These are phyloP conservation scores for Gallirallus australis DNA, from an alignment of 2,797 vertebrate genomes.

Conservation along the genomic window DNA sequence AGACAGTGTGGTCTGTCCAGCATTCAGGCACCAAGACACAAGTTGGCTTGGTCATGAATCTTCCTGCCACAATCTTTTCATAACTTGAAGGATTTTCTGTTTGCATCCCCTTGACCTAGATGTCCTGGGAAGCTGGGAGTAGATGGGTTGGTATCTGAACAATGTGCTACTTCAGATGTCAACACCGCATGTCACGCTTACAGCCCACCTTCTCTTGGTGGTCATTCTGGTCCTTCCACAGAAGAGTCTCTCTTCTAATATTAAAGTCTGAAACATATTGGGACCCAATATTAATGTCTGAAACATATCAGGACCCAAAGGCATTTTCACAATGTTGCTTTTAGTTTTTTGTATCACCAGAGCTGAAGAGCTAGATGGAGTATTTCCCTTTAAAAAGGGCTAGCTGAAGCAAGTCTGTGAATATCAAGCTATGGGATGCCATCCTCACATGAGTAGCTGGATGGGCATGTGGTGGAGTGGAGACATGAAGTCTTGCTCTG, in stretches of 20 bases:
- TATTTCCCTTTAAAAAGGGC: neutral
- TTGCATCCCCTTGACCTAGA: neutral
- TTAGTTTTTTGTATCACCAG: neutral
- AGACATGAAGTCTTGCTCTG: neutral
- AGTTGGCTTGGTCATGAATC: neutral
- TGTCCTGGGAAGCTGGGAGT: neutral
- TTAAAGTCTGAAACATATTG: neutral
- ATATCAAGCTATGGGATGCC: neutral
- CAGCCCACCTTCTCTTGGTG: neutral
- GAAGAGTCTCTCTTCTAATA: neutral
- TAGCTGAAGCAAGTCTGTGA: neutral
- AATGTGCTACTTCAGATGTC: neutral
- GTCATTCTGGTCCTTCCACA: neutral
- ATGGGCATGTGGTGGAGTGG: fast-evolving
- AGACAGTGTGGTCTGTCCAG: neutral
- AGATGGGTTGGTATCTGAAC: neutral
- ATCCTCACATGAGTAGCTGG: neutral
- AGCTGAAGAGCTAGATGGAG: neutral
- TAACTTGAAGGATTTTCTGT: neutral
- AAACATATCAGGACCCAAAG: neutral
- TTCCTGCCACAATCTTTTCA: neutral
- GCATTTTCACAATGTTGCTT: neutral
- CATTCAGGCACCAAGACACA: neutral
- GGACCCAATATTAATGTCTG: neutral
- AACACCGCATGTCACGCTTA: neutral